Conservation (phyloP, 2,113 vertebrate species). For the Corynorhinus townsendii region DNA sequence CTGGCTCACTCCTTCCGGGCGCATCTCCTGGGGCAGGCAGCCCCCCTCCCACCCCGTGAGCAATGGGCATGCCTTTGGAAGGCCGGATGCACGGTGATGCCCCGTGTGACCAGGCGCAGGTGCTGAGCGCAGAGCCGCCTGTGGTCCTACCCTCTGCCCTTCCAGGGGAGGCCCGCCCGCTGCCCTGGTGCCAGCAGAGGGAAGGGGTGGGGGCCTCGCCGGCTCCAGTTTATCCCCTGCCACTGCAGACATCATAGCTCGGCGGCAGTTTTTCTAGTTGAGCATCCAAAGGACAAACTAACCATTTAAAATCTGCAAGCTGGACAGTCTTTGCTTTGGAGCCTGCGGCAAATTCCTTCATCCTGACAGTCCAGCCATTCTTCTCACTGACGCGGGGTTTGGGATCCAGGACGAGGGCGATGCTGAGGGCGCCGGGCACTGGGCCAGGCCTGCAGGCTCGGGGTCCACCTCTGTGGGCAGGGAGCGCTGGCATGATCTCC, state of each 20-base stretch:
- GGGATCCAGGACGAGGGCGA: background rate
- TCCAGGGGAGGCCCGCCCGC: background rate
- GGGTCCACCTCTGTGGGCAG: background rate
- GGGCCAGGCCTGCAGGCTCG: background rate
- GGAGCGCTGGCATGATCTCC: background rate
- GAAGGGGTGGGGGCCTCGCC: background rate
- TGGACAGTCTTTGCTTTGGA: constrained; percentile 69
- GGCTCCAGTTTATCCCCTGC: background rate
- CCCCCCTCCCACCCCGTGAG: background rate
- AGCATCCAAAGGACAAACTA: constrained; percentile 61
- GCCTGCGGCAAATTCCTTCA: constrained; percentile 20
- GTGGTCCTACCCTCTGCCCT: too few relatives aligned
- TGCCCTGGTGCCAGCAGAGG: too few relatives aligned
- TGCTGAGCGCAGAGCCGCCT: rapidly evolving
- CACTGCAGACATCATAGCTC: background rate
- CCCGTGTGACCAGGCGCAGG: rapidly evolving
- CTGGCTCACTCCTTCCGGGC: background rate
- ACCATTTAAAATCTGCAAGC: constrained; percentile 60
- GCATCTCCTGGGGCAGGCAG: background rate
- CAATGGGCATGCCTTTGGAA: rapidly evolving
- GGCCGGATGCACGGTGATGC: rapidly evolving
- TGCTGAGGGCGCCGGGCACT: rapidly evolving
- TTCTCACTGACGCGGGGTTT: background rate
- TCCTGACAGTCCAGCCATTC: constrained; percentile 33
- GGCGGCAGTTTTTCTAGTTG: constrained; percentile 38